These are phyloP conservation scores for Mythimna lalbum DNA, from an alignment of 2,888 invertebrate species.

Conservation along the genomic window DNA sequence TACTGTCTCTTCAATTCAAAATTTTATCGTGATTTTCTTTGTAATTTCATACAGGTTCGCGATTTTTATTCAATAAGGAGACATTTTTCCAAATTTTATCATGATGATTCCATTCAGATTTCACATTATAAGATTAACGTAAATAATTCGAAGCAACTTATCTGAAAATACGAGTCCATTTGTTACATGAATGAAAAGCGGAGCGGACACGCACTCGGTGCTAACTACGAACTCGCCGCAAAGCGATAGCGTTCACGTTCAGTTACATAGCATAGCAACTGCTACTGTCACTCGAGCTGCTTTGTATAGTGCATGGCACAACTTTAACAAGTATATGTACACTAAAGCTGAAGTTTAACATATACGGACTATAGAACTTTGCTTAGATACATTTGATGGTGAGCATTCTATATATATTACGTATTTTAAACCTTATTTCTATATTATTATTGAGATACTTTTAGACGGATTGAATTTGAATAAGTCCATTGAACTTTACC, in stretches of 20 bases:
- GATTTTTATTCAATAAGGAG: conserved; percentile 20
- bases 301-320: conserved; percentile 61
- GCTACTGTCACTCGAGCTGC: conserved; percentile 52
- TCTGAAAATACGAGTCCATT: conserved; percentile 61
- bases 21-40: conserved; percentile 1
- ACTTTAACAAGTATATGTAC: conserved; percentile 53
- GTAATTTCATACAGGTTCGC: conserved; percentile 16
- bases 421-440: conserved; percentile 6
- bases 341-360: conserved; percentile 37
- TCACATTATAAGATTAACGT: not conserved
- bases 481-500: not conserved
- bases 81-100: not conserved
- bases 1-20: conserved; percentile 19
- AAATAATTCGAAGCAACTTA: conserved; percentile 38
- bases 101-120: not conserved
- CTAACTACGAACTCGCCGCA: conserved; percentile 66
- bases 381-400: conserved; percentile 17
- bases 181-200: conserved; percentile 74
- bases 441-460: not conserved
- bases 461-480: not conserved
- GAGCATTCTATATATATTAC: conserved; percentile 32
- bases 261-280: conserved; percentile 62
- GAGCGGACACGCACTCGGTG: conserved; percentile 83
- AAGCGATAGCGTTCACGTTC: conserved; percentile 62
- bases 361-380: conserved; percentile 28